Base-by-base conservation (phyloP, 2,113 vertebrate genomes). In the Rhabdomys dilectus region DNA sequence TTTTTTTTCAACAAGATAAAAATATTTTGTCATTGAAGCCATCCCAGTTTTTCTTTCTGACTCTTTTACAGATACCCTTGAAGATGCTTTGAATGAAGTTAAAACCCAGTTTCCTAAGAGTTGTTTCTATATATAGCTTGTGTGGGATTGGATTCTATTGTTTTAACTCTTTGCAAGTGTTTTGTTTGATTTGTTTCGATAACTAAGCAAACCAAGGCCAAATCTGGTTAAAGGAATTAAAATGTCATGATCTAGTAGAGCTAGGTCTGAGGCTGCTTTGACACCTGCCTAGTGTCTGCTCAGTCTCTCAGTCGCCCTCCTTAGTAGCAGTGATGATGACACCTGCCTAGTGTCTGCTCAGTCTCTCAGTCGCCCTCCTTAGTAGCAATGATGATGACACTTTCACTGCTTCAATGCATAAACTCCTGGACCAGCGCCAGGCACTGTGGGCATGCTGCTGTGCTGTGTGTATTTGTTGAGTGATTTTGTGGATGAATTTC, bases 401-500 rank as follows among this genome's bases (percentile, higher is more conserved):
- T 75, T 78, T 89, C 2, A 64, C 62, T 84, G 58, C 22, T 72
- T 45, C 10, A 72, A 5, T n/a, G 31, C 34, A 39, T 22, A 62
- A 9, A 16, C 34, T 26, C 58, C 24, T n/a, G 36, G 53, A 76
- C 42, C 13, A 87, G 42, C 36, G 10, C 82, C 68, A 62, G 60
- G 56, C 1, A 10, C 51, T 34, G 1, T 89, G 76, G 56, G n/a
- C n/a, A 73, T 77, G 84, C 56, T 58, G 19, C 10, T 66, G 10
- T 66, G 64, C 64, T 51, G 39, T 36, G 5, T 88, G 77, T 11
- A 42, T 77, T 72, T 94, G 53, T 70, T 89, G 75, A 78, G 53
- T 90, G 91, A 82, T 62, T 93, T 68, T 84, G 34, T 93, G 62
- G 82, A 48, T 93, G 58, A 87, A 81, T 93, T 93, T 93, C 24